Conservation (phyloP, 30 jellyfish, hydroid and myxozoan genomes). For the Cassiopea xamachana region DNA sequence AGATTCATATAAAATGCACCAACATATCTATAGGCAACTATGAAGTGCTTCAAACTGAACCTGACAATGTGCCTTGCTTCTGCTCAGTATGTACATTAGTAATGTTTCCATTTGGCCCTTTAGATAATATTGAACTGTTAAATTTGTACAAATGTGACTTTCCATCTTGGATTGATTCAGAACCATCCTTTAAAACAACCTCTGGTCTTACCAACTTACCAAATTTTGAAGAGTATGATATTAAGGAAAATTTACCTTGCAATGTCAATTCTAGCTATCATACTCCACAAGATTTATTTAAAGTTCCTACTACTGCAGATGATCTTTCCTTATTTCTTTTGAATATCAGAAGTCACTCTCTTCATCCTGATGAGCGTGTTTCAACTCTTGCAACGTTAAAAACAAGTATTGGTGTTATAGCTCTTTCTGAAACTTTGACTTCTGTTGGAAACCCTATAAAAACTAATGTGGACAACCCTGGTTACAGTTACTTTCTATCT, state of each 20-base stretch:
- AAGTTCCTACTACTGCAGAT: constrained; percentile 25
- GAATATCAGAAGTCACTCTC: constrained; percentile 43
- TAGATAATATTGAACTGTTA: constrained; percentile 40
- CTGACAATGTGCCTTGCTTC: not conserved
- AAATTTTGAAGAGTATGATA: constrained; percentile 13
- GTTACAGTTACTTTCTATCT: constrained; percentile 37
- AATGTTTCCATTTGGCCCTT: constrained; percentile 47
- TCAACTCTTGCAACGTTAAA: constrained; percentile 32
- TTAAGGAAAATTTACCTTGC: constrained; percentile 24
- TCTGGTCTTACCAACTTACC: constrained; percentile 61
- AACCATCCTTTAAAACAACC: constrained; percentile 43
- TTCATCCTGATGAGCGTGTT: constrained; percentile 35
- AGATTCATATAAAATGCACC: too few relatives aligned
- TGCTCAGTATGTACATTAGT: constrained; percentile 17
- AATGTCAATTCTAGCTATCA: constrained; percentile 48
- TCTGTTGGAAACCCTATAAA: constrained; percentile 44
- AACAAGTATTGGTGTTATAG: constrained; percentile 31
- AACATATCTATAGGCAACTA: too few relatives aligned
- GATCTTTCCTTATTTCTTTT: constrained; percentile 38
- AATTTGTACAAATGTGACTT: constrained; percentile 22
- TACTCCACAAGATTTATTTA: constrained; percentile 34
- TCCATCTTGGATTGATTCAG: constrained; percentile 51
- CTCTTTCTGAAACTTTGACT: constrained; percentile 54
- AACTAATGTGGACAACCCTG: constrained; percentile 56
- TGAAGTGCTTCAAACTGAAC: too few relatives aligned